Percentiles rank a stretch among this genome's conserved stretches.
phyloP scores from a whole-genome alignment of 1,140 invertebrate genomes.

The Linepithema humile region DNA sequence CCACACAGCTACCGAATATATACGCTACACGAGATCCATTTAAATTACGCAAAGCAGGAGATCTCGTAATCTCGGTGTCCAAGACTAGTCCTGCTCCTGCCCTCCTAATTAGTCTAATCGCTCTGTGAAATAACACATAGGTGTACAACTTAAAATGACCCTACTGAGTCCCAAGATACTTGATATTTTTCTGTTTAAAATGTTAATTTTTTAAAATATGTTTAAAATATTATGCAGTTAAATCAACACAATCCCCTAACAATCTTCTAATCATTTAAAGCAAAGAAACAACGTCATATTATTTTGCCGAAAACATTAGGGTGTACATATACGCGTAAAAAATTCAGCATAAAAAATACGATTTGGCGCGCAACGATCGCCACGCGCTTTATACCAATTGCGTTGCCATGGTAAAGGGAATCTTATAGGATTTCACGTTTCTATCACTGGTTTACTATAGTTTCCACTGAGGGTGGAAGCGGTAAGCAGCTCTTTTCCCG shows the following conservation, averaged over 20 bases:
- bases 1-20: constrained; percentile 29
- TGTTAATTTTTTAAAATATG: not conserved
- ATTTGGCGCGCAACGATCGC: constrained; percentile 28
- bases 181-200: not conserved
- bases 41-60: constrained; percentile 44
- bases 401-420: constrained; percentile 59
- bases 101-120: constrained; percentile 52
- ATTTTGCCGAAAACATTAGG: too few species aligned
- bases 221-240: not conserved
- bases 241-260: not conserved
- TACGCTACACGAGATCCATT: constrained; percentile 44
- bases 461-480: constrained; percentile 36
- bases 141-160: not conserved
- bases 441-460: constrained; percentile 61
- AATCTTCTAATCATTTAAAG: not conserved
- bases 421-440: constrained; percentile 68
- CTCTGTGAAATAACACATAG: constrained; percentile 21
- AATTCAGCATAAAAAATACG: constrained; percentile 4
- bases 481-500: constrained; percentile 62
- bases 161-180: not conserved
- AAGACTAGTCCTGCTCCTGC: constrained; percentile 4
- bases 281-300: not conserved
- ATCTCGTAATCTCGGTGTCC: constrained; percentile 43
- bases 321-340: too few species aligned
- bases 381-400: constrained; percentile 54